Percentiles rank a stretch among this genome's conserved stretches.
Conservation (phyloP, 2,888 invertebrate genomes). For the Leucoptera coffeella region DNA sequence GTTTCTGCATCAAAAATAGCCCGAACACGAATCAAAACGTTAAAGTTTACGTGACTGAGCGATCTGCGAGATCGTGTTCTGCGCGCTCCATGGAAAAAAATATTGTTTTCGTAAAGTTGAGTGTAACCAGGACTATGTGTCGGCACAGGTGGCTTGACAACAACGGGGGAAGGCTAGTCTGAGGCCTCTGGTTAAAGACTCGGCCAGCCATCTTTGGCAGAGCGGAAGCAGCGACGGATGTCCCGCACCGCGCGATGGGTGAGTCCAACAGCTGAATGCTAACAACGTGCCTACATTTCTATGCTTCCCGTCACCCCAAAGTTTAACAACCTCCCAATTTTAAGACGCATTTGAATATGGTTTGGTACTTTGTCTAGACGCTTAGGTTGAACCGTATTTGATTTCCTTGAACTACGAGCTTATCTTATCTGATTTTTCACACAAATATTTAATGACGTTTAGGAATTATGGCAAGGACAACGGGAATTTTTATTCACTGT, state of each 20-base stretch:
- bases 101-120: not conserved
- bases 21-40: slow-evolving; percentile 40
- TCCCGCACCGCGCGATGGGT: slow-evolving; percentile 43
- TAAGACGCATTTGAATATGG: too few relatives aligned
- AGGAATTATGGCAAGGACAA: too few relatives aligned
- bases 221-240: slow-evolving; percentile 49
- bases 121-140: slow-evolving; percentile 10
- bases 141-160: too few relatives aligned
- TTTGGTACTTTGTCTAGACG: too few relatives aligned
- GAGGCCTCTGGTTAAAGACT: too few relatives aligned
- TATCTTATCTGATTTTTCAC: too few relatives aligned
- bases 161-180: too few relatives aligned
- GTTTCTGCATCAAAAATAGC: slow-evolving; percentile 52
- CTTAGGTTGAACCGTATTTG: too few relatives aligned
- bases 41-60: slow-evolving; percentile 36
- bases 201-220: slow-evolving; percentile 49
- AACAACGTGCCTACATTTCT: slow-evolving; percentile 36
- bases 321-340: slow-evolving; percentile 53
- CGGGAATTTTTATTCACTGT: too few relatives aligned
- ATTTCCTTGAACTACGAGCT: too few relatives aligned
- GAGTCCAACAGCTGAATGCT: slow-evolving; percentile 46
- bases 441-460: too few relatives aligned
- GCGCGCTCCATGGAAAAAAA: not conserved
- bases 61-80: slow-evolving; percentile 11
- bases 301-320: slow-evolving; percentile 42